Conservation (phyloP, 2,113 vertebrate species). For the Nerophis lumbriciformis region DNA sequence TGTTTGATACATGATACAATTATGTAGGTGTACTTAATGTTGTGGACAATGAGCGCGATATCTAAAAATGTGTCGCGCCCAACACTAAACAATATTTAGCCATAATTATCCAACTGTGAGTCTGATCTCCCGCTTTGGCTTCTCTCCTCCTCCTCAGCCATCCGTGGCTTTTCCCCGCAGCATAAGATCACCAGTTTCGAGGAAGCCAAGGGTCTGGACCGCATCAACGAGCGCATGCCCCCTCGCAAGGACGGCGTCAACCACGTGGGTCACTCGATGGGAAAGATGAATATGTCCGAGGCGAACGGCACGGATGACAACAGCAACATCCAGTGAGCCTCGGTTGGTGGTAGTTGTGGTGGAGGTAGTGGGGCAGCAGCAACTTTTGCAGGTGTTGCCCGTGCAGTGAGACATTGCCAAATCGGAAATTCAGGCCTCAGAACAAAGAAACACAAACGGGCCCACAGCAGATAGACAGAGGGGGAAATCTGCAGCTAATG, state of each 20-base stretch:
- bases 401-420: slow-evolving; percentile 68
- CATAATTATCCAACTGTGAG: background rate
- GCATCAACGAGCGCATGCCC: slow-evolving; percentile 81
- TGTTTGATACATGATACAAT: background rate
- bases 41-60: background rate
- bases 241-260: slow-evolving; percentile 76
- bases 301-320: slow-evolving; percentile 80
- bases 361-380: slow-evolving; percentile 33
- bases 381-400: slow-evolving; percentile 38
- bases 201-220: slow-evolving; percentile 79
- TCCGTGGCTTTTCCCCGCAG: slow-evolving; percentile 78
- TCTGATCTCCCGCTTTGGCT: slow-evolving; percentile 10
- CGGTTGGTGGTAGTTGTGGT: slow-evolving; percentile 7
- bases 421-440: slow-evolving; percentile 68
- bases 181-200: slow-evolving; percentile 80
- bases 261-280: slow-evolving; percentile 77
- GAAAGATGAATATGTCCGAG: slow-evolving; percentile 80
- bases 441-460: slow-evolving; percentile 62
- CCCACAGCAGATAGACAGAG: slow-evolving; percentile 45
- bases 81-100: background rate
- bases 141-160: slow-evolving; percentile 56
- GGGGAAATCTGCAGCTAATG: slow-evolving; percentile 64
- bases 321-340: slow-evolving; percentile 78
- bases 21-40: background rate
- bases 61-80: background rate